Base-by-base conservation (phyloP, 2,888 invertebrate species). In the Cryptocheilus praepositus region DNA sequence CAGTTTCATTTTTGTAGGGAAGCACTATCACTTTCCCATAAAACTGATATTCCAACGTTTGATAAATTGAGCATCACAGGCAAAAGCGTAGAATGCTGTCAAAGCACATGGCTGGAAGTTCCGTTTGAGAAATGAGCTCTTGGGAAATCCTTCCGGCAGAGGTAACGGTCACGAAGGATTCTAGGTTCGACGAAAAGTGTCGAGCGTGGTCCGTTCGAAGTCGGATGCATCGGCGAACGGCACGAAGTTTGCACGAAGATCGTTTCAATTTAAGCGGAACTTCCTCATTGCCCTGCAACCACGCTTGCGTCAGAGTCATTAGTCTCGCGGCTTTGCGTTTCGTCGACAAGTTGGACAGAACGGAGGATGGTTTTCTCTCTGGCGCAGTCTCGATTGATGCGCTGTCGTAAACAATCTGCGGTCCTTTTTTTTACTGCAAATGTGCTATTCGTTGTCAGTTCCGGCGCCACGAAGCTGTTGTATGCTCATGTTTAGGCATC, bases 191-290 rank as follows among this genome's bases (percentile, higher is more conserved):
- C 36, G 36, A 36, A 36, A 36, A 36, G 49, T 16, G 49, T 45
- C 45, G 45, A 7, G 49, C 4, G 13, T 2, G n/a, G 28, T 15
- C 21, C 57, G 21, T 43, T 13, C 22, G 43, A 16, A n/a, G 57
- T 22, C 16, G 43, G 44, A 36, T 15, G 28, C 43, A 36, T 5
- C n/a, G 21, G 25, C 25, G 25, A 25, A 25, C 25, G 43, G 44
- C 21, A 44, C 36, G 36, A 57, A 36, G 36, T 21, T 16, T 67
- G 69, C 58, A 65, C 70, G 64, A 64, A 72, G 71, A 76, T 81
- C 74, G 76, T 77, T 79, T 74, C 77, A 77, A 76, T 76, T 75
- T 73, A 71, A n/a, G 70, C 70, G 64, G 67, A 75, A 74, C 79
- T 76, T 63, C 60, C 71, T 71, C 71, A 60, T 68, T 74, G 79